Evolutionary conservation across 2,797 vertebrate species (phyloP).

Genomic region (Pagetopsis macropterus): DNA sequence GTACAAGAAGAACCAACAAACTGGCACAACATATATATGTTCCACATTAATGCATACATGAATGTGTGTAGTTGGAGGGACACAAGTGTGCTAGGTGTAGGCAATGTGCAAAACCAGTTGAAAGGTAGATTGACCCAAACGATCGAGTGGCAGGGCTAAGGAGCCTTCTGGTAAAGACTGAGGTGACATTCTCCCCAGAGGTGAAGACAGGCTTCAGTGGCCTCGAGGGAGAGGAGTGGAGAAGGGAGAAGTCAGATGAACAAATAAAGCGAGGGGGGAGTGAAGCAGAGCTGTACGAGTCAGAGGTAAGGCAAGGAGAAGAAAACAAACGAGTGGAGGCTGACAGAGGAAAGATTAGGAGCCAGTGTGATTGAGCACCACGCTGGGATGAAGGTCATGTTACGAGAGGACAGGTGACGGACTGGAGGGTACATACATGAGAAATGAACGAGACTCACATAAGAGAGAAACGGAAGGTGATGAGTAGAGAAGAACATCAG

Average conservation of each 20-base stretch:
- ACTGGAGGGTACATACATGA: slow-evolving; percentile 35
- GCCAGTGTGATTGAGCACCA: slow-evolving; percentile 14
- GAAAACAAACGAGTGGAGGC: background rate
- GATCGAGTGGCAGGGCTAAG: slow-evolving; percentile 20
- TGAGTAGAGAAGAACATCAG: slow-evolving; percentile 17
- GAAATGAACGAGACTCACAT: slow-evolving; percentile 33
- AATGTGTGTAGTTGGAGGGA: background rate
- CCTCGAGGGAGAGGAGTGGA: slow-evolving; percentile 23
- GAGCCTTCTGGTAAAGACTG: slow-evolving; percentile 50
- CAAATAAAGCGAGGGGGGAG: background rate
- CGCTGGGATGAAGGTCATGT: slow-evolving; percentile 21
- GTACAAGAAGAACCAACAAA: background rate
- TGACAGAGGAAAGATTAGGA: slow-evolving; percentile 13
- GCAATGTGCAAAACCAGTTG: slow-evolving; percentile 4
- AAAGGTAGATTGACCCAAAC: slow-evolving; percentile 42
- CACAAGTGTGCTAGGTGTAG: too few species aligned
- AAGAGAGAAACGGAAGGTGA: slow-evolving; percentile 27
- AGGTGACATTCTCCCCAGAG: slow-evolving; percentile 70
- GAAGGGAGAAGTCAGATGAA: background rate
- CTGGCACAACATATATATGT: too few species aligned
- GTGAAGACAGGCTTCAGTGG: slow-evolving; percentile 39
- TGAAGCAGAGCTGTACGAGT: background rate
- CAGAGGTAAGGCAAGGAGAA: background rate
- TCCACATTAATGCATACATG: too few species aligned
- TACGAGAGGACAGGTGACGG: slow-evolving; percentile 23